phyloP scores from a whole-genome alignment of 2,797 vertebrate species.

The Dicrostonyx torquatus region DNA sequence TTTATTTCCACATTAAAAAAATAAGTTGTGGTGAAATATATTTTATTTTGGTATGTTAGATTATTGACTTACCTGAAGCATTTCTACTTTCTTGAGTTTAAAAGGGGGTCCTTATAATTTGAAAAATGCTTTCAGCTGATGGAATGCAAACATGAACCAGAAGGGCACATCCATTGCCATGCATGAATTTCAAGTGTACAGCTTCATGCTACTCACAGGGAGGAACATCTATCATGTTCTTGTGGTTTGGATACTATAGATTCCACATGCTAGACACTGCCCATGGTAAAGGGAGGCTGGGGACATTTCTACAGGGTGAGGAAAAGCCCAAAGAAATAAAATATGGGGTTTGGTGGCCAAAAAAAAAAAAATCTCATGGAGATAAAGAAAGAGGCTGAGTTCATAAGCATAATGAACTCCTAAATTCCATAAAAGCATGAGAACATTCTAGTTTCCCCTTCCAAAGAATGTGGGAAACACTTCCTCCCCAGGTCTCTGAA shows the following conservation, averaged over 20 bases:
- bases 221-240: background rate
- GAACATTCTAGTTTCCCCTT: constrained; percentile 24
- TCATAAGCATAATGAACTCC: background rate
- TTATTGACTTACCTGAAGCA: background rate
- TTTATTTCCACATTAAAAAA: background rate
- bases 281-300: background rate
- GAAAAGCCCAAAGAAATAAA: background rate
- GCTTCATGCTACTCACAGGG: background rate
- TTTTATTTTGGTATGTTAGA: background rate
- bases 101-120: background rate
- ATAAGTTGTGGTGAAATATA: background rate
- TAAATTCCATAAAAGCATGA: constrained; percentile 20
- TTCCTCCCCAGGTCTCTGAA: constrained; percentile 1
- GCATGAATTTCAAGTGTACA: background rate
- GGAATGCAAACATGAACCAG: background rate
- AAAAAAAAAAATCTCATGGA: background rate
- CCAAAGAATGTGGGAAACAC: background rate
- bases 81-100: constrained; percentile 13
- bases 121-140: background rate
- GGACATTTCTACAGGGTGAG: background rate
- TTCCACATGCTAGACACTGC: background rate
- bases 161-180: background rate
- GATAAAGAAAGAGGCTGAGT: background rate
- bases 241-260: background rate
- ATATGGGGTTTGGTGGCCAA: background rate